Conservation (phyloP, 2,113 vertebrate genomes). For the Nothoprocta perdicaria region DNA sequence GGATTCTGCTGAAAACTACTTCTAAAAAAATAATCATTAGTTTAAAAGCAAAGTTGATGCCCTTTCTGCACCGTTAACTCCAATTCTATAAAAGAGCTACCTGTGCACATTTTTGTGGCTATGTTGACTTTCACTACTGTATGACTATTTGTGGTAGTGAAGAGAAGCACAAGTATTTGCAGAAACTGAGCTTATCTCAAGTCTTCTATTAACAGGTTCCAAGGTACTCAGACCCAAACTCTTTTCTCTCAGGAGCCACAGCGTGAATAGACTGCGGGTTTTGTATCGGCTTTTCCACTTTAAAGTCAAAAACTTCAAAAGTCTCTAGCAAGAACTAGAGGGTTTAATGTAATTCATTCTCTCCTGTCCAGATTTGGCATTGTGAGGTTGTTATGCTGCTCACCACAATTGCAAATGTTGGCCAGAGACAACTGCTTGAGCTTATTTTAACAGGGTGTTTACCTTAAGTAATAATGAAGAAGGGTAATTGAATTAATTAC, state of each 20-base stretch:
- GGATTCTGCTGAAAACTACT: not conserved
- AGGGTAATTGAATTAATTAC: conserved; percentile 41
- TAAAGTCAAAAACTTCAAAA: conserved; percentile 61
- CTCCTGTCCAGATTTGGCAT: conserved; percentile 51
- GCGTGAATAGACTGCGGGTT: conserved; percentile 10
- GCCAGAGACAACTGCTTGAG: conserved; percentile 56
- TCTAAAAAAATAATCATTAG: not conserved
- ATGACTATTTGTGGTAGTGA: conserved; percentile 3
- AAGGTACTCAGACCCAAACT: not conserved
- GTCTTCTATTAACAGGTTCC: not conserved
- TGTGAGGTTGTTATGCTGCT: conserved; percentile 29
- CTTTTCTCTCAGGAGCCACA: conserved; percentile 22
- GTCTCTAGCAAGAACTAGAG: conserved; percentile 36
- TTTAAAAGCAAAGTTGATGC: conserved; percentile 5
- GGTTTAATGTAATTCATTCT: conserved; percentile 65
- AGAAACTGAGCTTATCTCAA: conserved; percentile 49
- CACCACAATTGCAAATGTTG: conserved; percentile 44
- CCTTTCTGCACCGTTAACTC: not conserved
- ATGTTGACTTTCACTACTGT: not conserved
- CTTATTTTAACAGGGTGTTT: conserved; percentile 67
- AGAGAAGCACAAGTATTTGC: conserved; percentile 59
- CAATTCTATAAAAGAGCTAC: not conserved
- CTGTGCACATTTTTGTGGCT: not conserved
- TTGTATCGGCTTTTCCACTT: conserved; percentile 46
- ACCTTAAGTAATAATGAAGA: conserved; percentile 60